phyloP scores from a whole-genome alignment of 2,888 invertebrate genomes.

The Apamea sordens region DNA sequence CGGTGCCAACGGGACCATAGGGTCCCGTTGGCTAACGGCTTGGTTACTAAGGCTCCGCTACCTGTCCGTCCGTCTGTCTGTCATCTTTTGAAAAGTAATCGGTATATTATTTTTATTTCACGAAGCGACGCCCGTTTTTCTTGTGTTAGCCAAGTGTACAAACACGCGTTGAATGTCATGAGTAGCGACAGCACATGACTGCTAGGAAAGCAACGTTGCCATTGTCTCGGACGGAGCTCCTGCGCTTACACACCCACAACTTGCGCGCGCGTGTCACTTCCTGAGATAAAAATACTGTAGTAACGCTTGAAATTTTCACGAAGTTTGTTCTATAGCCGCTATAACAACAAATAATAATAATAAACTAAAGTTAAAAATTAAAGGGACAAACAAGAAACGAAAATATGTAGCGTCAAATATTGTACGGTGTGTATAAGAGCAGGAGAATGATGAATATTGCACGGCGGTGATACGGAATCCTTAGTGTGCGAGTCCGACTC shows the following conservation, averaged over 20 bases:
- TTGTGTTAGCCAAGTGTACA: not conserved
- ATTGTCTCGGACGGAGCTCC: not conserved
- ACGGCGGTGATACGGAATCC: not conserved
- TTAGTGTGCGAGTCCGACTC: not conserved
- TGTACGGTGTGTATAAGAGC: too few relatives aligned
- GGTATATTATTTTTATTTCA: not conserved
- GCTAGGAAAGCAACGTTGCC: too few relatives aligned
- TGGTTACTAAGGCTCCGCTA: too few relatives aligned
- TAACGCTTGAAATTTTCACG: not conserved
- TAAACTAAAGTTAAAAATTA: too few relatives aligned
- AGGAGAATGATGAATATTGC: too few relatives aligned
- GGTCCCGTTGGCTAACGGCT: too few relatives aligned
- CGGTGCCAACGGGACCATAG: not conserved
- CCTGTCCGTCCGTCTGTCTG: not conserved
- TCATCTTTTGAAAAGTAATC: not conserved
- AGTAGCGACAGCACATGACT: not conserved
- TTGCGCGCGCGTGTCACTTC: not conserved
- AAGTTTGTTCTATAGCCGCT: too few relatives aligned
- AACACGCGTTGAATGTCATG: not conserved
- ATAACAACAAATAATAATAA: too few relatives aligned
- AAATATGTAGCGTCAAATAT: not conserved
- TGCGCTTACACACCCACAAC: not conserved
- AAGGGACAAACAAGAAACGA: too few relatives aligned
- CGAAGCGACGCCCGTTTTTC: not conserved
- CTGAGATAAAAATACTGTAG: too few relatives aligned